A percentile compares a stretch with the other conserved stretches of the same genome.
Conservation (phyloP, 1,140 invertebrate species). For the Drepana arcuata region DNA sequence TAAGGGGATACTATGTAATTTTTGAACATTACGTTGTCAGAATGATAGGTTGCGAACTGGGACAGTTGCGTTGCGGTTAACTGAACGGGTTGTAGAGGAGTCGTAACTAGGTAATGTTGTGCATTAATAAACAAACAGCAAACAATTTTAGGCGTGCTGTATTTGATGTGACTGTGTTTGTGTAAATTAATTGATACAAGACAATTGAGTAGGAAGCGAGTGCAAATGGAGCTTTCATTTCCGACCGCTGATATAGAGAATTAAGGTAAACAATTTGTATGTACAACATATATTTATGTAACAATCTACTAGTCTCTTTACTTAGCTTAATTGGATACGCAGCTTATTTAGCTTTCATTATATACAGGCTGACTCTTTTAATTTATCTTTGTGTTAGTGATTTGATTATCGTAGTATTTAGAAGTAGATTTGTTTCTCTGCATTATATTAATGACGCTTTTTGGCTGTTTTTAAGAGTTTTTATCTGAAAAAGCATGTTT, state of each 20-base stretch:
- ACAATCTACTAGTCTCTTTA: too few species aligned
- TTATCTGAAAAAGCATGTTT: too few species aligned
- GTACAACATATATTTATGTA: too few species aligned
- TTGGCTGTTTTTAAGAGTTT: too few species aligned
- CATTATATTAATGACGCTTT: too few species aligned
- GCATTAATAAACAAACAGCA: constrained; percentile 16
- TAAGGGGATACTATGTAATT: constrained; percentile 32
- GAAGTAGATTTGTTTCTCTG: too few species aligned
- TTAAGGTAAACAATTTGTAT: constrained; percentile 28
- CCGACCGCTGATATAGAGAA: constrained; percentile 2
- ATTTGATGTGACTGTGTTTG: constrained; percentile 29
- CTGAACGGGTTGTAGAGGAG: constrained; percentile 17
- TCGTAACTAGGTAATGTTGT: constrained; percentile 14
- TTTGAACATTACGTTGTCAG: constrained; percentile 34
- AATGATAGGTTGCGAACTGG: constrained; percentile 25
- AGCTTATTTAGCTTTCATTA: too few species aligned
- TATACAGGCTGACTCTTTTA: too few species aligned
- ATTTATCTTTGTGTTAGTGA: too few species aligned
- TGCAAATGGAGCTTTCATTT: constrained; percentile 27
- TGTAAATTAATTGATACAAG: constrained; percentile 27
- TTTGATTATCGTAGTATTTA: too few species aligned
- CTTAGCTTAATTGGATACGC: too few species aligned
- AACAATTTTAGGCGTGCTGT: constrained; percentile 17
- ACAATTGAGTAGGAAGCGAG: constrained; percentile 26
- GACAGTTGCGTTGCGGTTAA: constrained; percentile 24